Evolutionary conservation across 1,140 invertebrate species (phyloP).

Genomic region (Muscidifurax raptorellus): DNA sequence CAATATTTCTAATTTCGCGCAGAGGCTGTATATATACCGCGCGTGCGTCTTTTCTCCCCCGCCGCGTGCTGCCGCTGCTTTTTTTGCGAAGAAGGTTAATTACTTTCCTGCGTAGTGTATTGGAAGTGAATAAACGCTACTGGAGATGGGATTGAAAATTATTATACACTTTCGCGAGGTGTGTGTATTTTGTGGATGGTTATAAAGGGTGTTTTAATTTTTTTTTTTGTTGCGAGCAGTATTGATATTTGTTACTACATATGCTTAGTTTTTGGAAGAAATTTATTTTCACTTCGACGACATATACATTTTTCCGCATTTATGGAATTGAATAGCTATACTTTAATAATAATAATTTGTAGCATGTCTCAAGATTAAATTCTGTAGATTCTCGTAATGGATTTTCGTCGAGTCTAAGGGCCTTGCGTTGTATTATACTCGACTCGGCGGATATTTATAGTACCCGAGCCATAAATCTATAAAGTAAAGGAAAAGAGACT

Average conservation of each 20-base stretch:
- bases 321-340: too few relatives aligned
- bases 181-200: too few relatives aligned
- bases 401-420: neutral
- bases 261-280: too few relatives aligned
- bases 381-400: neutral
- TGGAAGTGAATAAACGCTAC: neutral
- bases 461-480: neutral
- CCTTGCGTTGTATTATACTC: neutral
- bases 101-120: conserved; percentile 26
- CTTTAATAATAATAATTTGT: too few relatives aligned
- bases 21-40: neutral
- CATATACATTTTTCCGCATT: too few relatives aligned
- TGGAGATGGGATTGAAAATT: conserved; percentile 1
- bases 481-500: neutral
- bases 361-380: too few relatives aligned
- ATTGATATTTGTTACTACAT: too few relatives aligned
- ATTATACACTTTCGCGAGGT: neutral
- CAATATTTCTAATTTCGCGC: conserved; percentile 47
- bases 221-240: too few relatives aligned
- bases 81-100: conserved; percentile 30
- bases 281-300: too few relatives aligned
- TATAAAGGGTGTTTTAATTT: too few relatives aligned
- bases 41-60: neutral
- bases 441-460: neutral
- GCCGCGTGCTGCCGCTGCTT: neutral